Evolutionary conservation across 2,888 invertebrate species (phyloP).

Genomic region (Stenolophus ochropezus): DNA sequence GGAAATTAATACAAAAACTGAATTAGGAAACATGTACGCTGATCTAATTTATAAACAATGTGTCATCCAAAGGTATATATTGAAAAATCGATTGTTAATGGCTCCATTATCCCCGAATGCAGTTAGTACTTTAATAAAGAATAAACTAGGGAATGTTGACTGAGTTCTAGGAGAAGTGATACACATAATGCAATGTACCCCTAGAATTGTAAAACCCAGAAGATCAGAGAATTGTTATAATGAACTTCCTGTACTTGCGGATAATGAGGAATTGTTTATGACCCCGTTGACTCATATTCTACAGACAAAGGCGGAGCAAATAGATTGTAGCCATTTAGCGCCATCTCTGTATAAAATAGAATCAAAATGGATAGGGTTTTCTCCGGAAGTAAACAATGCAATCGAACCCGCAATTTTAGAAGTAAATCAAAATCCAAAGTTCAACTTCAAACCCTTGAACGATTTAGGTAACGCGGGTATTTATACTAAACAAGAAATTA

Average conservation of each 20-base stretch:
- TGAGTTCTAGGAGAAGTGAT: constrained; percentile 56
- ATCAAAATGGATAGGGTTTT: constrained; percentile 53
- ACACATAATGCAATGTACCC: constrained; percentile 61
- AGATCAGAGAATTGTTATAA: constrained; percentile 45
- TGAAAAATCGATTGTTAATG: constrained; percentile 57
- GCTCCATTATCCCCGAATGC: constrained; percentile 58
- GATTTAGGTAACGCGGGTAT: too few species aligned
- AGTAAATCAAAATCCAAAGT: not conserved
- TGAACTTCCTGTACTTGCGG: too few species aligned
- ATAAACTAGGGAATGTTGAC: constrained; percentile 60
- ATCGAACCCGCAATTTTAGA: too few species aligned
- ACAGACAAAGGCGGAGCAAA: constrained; percentile 50
- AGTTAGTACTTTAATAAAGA: constrained; percentile 59
- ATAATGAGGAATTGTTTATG: constrained; percentile 55
- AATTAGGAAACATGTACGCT: too few species aligned
- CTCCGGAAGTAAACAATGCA: constrained; percentile 11
- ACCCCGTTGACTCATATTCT: constrained; percentile 54
- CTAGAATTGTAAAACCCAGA: constrained; percentile 51
- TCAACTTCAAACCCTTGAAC: not conserved
- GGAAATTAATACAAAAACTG: too few species aligned
- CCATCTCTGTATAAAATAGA: constrained; percentile 53
- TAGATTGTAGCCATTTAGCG: constrained; percentile 58
- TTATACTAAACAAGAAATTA: too few species aligned
- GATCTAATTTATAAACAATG: constrained; percentile 52
- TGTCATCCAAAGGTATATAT: constrained; percentile 49